A percentile compares a stretch with the other conserved stretches of the same genome.
phyloP scores from a whole-genome alignment of 1,140 invertebrate species.

The Cylas formicarius region DNA sequence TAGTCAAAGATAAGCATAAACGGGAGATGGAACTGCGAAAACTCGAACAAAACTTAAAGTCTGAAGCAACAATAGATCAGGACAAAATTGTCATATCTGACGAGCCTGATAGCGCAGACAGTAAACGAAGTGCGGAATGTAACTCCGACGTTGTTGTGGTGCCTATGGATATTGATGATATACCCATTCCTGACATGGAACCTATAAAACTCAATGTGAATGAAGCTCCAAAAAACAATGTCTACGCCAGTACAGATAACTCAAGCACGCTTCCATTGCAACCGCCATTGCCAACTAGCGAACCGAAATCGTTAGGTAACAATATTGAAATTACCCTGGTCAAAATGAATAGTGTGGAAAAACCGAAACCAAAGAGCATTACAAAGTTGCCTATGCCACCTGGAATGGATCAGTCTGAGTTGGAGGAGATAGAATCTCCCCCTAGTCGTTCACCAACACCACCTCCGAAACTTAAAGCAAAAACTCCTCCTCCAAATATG shows the following conservation, averaged over 20 bases:
- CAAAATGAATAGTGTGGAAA: conserved; percentile 7
- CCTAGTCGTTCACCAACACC: conserved; percentile 53
- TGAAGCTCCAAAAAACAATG: conserved; percentile 18
- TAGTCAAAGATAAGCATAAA: conserved; percentile 78
- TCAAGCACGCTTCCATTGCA: conserved; percentile 6
- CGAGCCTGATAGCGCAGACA: conserved; percentile 21
- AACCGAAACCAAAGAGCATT: conserved; percentile 54
- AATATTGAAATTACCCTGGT: conserved; percentile 7
- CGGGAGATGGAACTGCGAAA: conserved; percentile 64
- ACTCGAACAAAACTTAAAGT: conserved; percentile 54
- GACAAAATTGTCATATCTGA: conserved; percentile 14
- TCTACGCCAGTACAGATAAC: conserved; percentile 6
- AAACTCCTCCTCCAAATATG: conserved; percentile 39
- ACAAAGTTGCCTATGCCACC: conserved; percentile 75
- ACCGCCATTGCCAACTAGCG: conserved; percentile 9
- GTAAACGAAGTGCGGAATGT: conserved; percentile 5
- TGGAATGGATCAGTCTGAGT: conserved; percentile 60
- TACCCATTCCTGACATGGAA: conserved; percentile 26
- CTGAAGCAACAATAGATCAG: conserved; percentile 7
- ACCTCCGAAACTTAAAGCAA: conserved; percentile 45
- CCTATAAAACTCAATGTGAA: conserved; percentile 21
- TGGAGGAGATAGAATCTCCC: conserved; percentile 67
- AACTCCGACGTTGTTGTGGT: conserved; percentile 19
- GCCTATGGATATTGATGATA: conserved; percentile 39
- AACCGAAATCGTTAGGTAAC: background rate